Evolutionary conservation across 1,140 invertebrate genomes (phyloP).

Genomic region (Bombus sibiricus): DNA sequence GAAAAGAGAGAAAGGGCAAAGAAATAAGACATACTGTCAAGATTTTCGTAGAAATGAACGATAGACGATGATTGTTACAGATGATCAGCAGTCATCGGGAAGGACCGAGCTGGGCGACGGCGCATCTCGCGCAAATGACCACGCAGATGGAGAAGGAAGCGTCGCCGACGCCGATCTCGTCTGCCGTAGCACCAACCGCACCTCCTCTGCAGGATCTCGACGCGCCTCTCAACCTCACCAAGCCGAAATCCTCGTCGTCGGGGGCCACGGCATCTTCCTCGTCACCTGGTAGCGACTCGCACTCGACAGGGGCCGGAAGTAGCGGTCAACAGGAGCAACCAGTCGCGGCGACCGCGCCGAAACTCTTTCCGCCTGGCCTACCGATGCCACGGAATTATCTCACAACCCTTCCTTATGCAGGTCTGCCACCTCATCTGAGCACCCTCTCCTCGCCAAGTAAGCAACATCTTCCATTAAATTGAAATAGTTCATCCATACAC

Average conservation of each 20-base stretch:
- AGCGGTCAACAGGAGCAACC: slow-evolving; percentile 83
- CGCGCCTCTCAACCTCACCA: slow-evolving; percentile 93
- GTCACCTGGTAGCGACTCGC: slow-evolving; percentile 79
- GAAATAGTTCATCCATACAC: no score
- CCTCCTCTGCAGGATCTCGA: slow-evolving; percentile 86
- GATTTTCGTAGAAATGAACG: background rate
- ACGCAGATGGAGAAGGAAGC: slow-evolving; percentile 79
- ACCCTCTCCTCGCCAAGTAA: slow-evolving; percentile 78
- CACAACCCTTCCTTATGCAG: slow-evolving; percentile 83
- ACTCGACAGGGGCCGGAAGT: slow-evolving; percentile 81
- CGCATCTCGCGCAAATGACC: slow-evolving; percentile 78
- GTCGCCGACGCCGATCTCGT: slow-evolving; percentile 81
- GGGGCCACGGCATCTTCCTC: slow-evolving; percentile 74
- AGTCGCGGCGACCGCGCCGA: slow-evolving; percentile 84
- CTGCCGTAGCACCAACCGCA: slow-evolving; percentile 76
- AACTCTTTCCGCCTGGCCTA: slow-evolving; percentile 83
- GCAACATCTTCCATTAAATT: no score
- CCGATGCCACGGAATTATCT: slow-evolving; percentile 85
- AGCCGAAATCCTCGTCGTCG: slow-evolving; percentile 87
- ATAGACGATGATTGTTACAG: slow-evolving; percentile 51
- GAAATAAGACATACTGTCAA: background rate
- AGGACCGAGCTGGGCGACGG: slow-evolving; percentile 75
- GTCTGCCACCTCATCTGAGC: slow-evolving; percentile 84
- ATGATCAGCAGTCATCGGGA: slow-evolving; percentile 80
- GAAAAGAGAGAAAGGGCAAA: background rate